Conservation (phyloP, 1,140 invertebrate genomes). For the Dreissena polymorpha region DNA sequence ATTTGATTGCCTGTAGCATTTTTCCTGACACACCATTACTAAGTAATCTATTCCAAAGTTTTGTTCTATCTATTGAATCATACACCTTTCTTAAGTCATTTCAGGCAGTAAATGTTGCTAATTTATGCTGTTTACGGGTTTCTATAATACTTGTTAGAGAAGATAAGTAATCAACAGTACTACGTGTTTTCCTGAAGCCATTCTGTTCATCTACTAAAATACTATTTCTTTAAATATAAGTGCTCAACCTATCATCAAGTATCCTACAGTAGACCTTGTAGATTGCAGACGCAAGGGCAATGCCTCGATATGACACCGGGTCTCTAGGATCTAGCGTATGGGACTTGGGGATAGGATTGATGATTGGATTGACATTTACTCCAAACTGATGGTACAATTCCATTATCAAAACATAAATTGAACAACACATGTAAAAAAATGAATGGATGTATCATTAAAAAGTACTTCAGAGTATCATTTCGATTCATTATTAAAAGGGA, state of each 20-base stretch:
- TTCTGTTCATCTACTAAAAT: constrained; percentile 37
- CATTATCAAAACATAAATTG: constrained; percentile 26
- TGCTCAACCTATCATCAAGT: constrained; percentile 29
- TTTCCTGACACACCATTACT: constrained; percentile 15
- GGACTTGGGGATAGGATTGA: constrained; percentile 48
- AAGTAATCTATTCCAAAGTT: constrained; percentile 5
- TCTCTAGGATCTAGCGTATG: constrained; percentile 25
- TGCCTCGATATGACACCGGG: constrained; percentile 51
- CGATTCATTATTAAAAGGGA: too few relatives aligned
- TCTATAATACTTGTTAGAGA: constrained; percentile 27
- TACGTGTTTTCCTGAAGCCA: constrained; percentile 36
- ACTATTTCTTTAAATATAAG: constrained; percentile 7
- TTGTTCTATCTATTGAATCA: constrained; percentile 19
- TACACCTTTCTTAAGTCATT: constrained; percentile 28
- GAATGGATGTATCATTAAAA: constrained; percentile 13
- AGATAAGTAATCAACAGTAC: constrained; percentile 14
- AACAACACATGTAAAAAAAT: constrained; percentile 27
- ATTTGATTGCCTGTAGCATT: constrained; percentile 10
- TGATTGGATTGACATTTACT: constrained; percentile 29
- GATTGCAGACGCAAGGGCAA: constrained; percentile 28
- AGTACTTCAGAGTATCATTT: constrained; percentile 14
- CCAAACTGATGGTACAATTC: constrained; percentile 30
- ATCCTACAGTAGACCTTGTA: constrained; percentile 48
- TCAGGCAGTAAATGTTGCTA: constrained; percentile 15
- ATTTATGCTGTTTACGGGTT: constrained; percentile 7